These are phyloP conservation scores for Druceiella hillmani DNA, from an alignment of 2,888 invertebrate genomes.

Conservation along the genomic window DNA sequence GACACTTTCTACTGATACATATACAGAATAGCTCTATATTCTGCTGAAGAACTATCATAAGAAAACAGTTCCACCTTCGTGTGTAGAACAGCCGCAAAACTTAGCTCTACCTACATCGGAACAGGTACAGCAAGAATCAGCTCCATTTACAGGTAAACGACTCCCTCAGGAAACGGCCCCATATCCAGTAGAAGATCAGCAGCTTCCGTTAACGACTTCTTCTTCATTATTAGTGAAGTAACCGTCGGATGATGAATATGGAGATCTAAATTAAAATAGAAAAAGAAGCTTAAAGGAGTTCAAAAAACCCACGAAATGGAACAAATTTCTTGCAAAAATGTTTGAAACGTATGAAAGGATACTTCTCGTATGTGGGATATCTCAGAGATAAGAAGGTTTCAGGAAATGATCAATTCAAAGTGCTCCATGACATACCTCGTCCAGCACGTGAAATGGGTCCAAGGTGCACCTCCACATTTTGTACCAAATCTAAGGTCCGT, in stretches of 20 bases:
- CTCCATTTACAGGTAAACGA: conserved; percentile 4
- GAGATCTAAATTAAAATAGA: conserved; percentile 16
- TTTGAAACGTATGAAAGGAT: conserved; percentile 17
- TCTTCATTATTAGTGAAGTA: conserved; percentile 8
- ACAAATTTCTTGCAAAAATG: conserved; percentile 13
- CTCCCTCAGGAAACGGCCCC: conserved; percentile 5
- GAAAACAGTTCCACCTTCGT: too few relatives aligned
- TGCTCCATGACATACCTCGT: conserved; percentile 18
- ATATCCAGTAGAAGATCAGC: conserved; percentile 8
- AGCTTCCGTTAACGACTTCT: conserved; percentile 2
- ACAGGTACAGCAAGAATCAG: conserved; percentile 4
- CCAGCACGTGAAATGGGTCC: conserved; percentile 17
- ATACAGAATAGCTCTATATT: conserved; percentile 7
- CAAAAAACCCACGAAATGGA: conserved; percentile 10
- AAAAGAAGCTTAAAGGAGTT: conserved; percentile 12
- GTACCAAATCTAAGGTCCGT: conserved; percentile 12
- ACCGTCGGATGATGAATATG: conserved; percentile 12
- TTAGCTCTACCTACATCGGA: too few relatives aligned
- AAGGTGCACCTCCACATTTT: conserved; percentile 14
- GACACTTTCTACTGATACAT: conserved; percentile 6
- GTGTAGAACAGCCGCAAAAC: too few relatives aligned
- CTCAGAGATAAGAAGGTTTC: conserved; percentile 16
- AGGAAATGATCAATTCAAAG: conserved; percentile 15
- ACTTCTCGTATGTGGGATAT: conserved; percentile 17
- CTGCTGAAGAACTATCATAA: conserved; percentile 6